Conservation (phyloP, 2,888 invertebrate genomes). For the Cantharis flavilabris region DNA sequence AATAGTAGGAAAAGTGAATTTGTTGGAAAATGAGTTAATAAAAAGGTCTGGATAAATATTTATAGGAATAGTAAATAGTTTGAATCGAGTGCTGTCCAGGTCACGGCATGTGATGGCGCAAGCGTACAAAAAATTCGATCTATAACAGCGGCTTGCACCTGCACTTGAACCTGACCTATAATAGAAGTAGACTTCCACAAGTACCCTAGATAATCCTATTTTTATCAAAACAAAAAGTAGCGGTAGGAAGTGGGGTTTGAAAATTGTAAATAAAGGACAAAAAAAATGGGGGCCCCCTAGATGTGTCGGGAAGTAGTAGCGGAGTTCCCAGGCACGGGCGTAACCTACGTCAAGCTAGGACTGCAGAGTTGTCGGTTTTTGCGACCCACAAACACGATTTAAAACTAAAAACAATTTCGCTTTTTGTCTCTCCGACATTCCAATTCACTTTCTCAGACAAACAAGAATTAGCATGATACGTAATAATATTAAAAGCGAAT, state of each 20-base stretch:
- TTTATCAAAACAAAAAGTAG: constrained; percentile 1
- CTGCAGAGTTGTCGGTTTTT: constrained; percentile 40
- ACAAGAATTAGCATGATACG: constrained; percentile 4
- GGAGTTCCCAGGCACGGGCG: constrained; percentile 44
- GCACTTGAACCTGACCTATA: constrained; percentile 58
- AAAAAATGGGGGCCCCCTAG: neutral
- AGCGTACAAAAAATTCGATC: constrained; percentile 42
- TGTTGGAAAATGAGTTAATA: neutral
- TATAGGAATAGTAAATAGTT: constrained; percentile 19
- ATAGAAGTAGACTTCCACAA: constrained; percentile 45
- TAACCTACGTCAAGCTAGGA: constrained; percentile 51
- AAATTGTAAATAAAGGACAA: neutral
- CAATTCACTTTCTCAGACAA: constrained; percentile 33
- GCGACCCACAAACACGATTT: constrained; percentile 39
- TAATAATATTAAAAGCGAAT: constrained; percentile 17
- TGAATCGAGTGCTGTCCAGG: constrained; percentile 19
- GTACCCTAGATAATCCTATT: constrained; percentile 47
- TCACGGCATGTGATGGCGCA: constrained; percentile 36
- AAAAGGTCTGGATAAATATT: neutral
- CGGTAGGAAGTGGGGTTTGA: neutral
- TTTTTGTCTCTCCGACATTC: constrained; percentile 19
- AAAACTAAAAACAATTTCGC: constrained; percentile 24
- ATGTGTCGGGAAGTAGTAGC: constrained; percentile 37
- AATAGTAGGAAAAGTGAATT: neutral
- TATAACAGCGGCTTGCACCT: constrained; percentile 49